A percentile compares a stretch with the other conserved stretches of the same genome.
Conservation (phyloP, 2,888 invertebrate genomes). For the Teinopalpus imperialis region DNA sequence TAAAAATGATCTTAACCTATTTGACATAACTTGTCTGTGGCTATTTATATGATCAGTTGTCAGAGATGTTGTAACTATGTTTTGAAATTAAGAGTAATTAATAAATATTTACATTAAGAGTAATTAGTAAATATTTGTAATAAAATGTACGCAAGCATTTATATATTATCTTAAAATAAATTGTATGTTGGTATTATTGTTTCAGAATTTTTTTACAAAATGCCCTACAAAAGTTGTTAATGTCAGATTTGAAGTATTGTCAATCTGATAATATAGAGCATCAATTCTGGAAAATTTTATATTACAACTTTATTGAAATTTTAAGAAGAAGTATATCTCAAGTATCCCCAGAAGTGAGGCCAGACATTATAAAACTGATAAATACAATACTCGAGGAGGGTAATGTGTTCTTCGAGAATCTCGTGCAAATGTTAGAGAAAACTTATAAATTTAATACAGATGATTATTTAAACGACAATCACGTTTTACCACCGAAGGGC, state of each 20-base stretch:
- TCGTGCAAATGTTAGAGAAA: conserved; percentile 87
- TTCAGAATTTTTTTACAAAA: conserved; percentile 84
- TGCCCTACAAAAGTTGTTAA: conserved; percentile 85
- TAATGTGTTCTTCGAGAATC: conserved; percentile 87
- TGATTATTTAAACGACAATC: conserved; percentile 82
- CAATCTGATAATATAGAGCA: conserved; percentile 94
- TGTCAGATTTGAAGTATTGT: conserved; percentile 92
- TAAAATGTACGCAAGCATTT: too few relatives aligned
- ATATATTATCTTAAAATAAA: too few relatives aligned
- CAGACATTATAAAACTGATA: conserved; percentile 84
- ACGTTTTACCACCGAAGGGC: conserved; percentile 83
- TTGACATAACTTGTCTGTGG: too few relatives aligned
- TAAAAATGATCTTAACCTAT: too few relatives aligned
- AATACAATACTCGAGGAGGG: conserved; percentile 90
- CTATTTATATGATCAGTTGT: too few relatives aligned
- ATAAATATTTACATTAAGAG: too few relatives aligned
- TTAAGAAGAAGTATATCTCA: conserved; percentile 86
- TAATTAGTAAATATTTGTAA: too few relatives aligned
- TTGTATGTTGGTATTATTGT: conserved; percentile 32
- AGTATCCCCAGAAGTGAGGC: conserved; percentile 83
- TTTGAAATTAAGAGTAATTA: too few relatives aligned
- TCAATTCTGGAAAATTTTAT: conserved; percentile 95
- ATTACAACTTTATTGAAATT: conserved; percentile 93
- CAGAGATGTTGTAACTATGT: too few relatives aligned
- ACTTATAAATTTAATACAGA: conserved; percentile 88